Conservation (phyloP, 2,113 vertebrate species). For the Pelecanus crispus region DNA sequence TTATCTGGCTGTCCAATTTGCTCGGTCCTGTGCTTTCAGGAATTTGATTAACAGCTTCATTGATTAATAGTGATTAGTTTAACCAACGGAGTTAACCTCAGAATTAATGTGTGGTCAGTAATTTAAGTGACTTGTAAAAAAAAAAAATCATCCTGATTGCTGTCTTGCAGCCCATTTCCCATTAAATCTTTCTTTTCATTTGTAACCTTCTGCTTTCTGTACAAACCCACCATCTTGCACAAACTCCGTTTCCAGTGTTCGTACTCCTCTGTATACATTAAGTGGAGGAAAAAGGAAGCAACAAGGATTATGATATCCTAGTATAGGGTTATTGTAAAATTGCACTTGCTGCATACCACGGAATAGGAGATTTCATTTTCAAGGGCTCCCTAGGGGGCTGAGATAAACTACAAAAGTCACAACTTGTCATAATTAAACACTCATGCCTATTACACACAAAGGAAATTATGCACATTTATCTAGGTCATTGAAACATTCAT, state of each 20-base stretch:
- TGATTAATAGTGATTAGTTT: conserved; percentile 72
- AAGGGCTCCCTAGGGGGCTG: conserved; percentile 18
- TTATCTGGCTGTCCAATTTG: background rate
- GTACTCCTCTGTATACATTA: background rate
- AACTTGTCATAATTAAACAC: conserved; percentile 72
- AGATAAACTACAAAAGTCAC: conserved; percentile 66
- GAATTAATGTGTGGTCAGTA: conserved; percentile 60
- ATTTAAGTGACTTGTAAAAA: conserved; percentile 32
- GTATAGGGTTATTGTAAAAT: conserved; percentile 30
- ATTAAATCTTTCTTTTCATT: conserved; percentile 6
- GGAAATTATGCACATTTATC: conserved; percentile 66
- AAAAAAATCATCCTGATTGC: conserved; percentile 30
- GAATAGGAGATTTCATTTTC: conserved; percentile 69
- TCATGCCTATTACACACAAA: conserved; percentile 57
- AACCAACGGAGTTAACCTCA: conserved; percentile 61
- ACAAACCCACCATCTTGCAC: background rate
- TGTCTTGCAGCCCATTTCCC: background rate
- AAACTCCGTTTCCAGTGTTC: background rate
- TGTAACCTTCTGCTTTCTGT: conserved; percentile 8
- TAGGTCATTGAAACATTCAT: conserved; percentile 52
- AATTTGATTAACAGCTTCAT: conserved; percentile 66
- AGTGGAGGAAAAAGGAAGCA: background rate
- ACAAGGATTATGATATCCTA: conserved; percentile 41
- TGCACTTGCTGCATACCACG: conserved; percentile 15
- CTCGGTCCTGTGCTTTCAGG: background rate